Evolutionary conservation across 2,888 invertebrate genomes (phyloP).

Genomic region (Parthenolecanium corni): DNA sequence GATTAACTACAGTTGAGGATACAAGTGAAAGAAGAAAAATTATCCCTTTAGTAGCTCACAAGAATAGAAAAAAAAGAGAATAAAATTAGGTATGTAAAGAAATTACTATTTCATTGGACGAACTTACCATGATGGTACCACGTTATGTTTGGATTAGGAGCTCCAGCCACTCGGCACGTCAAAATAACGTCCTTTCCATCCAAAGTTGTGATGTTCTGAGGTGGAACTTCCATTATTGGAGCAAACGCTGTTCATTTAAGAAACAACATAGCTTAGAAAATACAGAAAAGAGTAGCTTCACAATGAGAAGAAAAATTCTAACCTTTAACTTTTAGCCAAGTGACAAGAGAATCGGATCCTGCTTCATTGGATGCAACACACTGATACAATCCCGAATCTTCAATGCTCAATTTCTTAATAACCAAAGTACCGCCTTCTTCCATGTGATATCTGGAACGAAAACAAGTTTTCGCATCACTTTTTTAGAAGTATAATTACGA

Average conservation of each 20-base stretch:
- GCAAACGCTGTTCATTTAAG: slow-evolving; percentile 55
- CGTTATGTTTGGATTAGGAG: slow-evolving; percentile 78
- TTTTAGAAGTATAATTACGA: too few relatives aligned
- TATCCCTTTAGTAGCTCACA: too few relatives aligned
- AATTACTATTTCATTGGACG: too few relatives aligned
- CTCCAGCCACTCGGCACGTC: slow-evolving; percentile 76
- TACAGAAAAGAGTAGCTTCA: neutral
- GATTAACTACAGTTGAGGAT: too few relatives aligned
- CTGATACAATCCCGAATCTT: slow-evolving; percentile 89
- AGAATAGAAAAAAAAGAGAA: too few relatives aligned
- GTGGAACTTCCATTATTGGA: slow-evolving; percentile 73
- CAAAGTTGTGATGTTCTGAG: slow-evolving; percentile 75
- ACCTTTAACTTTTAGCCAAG: slow-evolving; percentile 93
- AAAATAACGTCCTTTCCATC: slow-evolving; percentile 88
- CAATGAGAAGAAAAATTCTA: slow-evolving; percentile 42
- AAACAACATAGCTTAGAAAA: neutral
- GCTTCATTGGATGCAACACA: slow-evolving; percentile 84
- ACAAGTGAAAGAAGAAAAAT: too few relatives aligned
- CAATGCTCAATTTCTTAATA: slow-evolving; percentile 65
- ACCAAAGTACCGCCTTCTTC: slow-evolving; percentile 71
- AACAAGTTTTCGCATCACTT: too few relatives aligned
- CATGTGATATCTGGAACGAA: slow-evolving; percentile 51
- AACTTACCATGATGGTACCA: slow-evolving; percentile 83
- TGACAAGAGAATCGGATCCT: slow-evolving; percentile 76
- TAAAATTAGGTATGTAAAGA: neutral